These are phyloP conservation scores for Fistularia commersonii DNA, from an alignment of 2,797 vertebrate genomes.

Conservation along the genomic window DNA sequence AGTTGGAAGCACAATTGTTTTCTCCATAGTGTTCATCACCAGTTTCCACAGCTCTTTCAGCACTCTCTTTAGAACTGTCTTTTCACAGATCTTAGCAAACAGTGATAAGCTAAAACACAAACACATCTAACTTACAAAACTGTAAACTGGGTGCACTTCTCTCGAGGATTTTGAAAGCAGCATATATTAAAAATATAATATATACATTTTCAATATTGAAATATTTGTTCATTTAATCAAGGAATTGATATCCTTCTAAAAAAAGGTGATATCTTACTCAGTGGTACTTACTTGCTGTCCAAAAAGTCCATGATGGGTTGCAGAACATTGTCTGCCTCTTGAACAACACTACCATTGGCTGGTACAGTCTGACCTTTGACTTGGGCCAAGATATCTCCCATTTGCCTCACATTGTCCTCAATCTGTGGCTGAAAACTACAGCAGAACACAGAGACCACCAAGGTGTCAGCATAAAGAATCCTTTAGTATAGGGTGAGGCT, in stretches of 20 bases:
- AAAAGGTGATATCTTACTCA: not conserved
- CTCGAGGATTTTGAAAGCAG: no score
- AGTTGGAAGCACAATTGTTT: slow-evolving; percentile 87
- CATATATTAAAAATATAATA: no score
- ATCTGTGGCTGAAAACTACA: slow-evolving; percentile 94
- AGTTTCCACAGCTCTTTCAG: slow-evolving; percentile 98
- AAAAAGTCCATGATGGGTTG: slow-evolving; percentile 98
- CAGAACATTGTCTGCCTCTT: slow-evolving; percentile 93
- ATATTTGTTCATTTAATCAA: no score
- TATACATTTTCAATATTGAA: no score
- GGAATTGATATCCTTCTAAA: no score
- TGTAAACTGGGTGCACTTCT: not conserved
- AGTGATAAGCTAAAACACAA: slow-evolving; percentile 82
- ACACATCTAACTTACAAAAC: slow-evolving; percentile 17
- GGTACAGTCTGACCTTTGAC: slow-evolving; percentile 95
- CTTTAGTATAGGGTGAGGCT: no score
- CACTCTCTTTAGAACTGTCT: slow-evolving; percentile 94
- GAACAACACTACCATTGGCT: slow-evolving; percentile 89
- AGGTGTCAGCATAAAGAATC: not conserved
- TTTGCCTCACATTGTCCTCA: slow-evolving; percentile 92
- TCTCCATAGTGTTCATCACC: slow-evolving; percentile 99
- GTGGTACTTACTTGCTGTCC: slow-evolving; percentile 90
- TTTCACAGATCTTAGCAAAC: slow-evolving; percentile 98
- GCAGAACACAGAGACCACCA: not conserved
- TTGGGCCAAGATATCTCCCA: slow-evolving; percentile 94